Conservation (phyloP, 2,113 vertebrate genomes). For the Zapornia atra region DNA sequence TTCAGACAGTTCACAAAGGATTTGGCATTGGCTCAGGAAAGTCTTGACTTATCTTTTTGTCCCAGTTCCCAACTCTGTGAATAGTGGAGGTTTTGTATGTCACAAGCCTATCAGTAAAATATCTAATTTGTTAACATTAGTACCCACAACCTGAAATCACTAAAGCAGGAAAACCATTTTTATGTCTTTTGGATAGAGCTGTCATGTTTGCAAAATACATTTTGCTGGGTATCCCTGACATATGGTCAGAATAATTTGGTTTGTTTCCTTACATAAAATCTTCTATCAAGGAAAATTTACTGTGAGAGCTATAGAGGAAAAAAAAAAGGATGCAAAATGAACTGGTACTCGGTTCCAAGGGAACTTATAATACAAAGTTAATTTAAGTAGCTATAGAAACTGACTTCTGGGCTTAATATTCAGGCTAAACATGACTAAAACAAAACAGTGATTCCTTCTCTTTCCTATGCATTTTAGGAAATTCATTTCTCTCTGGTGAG, state of each 20-base stretch:
- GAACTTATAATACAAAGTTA: neutral
- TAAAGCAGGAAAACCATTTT: neutral
- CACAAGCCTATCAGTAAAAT: neutral
- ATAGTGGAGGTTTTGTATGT: neutral
- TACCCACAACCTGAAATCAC: neutral
- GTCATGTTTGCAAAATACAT: constrained; percentile 20
- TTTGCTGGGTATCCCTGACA: constrained; percentile 39
- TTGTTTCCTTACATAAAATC: constrained; percentile 6
- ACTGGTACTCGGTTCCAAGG: neutral
- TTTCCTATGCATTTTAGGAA: neutral
- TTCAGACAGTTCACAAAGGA: constrained; percentile 43
- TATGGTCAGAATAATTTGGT: constrained; percentile 39
- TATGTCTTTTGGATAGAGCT: constrained; percentile 16
- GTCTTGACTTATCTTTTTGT: constrained; percentile 48
- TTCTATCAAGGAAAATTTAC: constrained; percentile 8
- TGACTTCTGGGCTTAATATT: neutral
- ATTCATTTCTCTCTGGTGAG: neutral
- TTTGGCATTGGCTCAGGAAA: constrained; percentile 42
- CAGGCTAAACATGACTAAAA: neutral
- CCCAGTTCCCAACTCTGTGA: neutral
- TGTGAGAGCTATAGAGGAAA: neutral
- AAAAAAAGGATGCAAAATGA: neutral
- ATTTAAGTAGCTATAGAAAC: neutral
- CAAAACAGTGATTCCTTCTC: neutral
- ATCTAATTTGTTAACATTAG: neutral